Base-by-base conservation (phyloP, 2,113 vertebrate species). In the Montifringilla adamsi region DNA sequence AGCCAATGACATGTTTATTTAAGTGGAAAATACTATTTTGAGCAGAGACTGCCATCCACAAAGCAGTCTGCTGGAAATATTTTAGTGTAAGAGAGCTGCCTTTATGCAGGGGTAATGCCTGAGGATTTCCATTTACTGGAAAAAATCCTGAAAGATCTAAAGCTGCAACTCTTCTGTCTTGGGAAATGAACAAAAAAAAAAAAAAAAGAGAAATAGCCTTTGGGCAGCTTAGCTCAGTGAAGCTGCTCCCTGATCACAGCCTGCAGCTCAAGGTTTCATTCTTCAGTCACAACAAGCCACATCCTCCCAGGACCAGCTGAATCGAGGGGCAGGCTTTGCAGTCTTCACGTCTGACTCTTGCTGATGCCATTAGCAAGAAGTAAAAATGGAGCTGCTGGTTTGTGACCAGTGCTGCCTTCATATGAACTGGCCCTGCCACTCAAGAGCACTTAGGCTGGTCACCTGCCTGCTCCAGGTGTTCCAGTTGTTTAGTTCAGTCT, bases 201-300 rank as follows among this genome's bases (percentile, higher is more conserved):
- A 9, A 49, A 43, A 49, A 35, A 46, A 70, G 13, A 33, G 66
- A 83, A 86, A 84, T 64, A 83, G 66, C 90, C 78, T 84, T 78
- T 83, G 87, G 93, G 76, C 83, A 93, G 90, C 82, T 93, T 62
- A 92, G 70, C 76, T 94, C 27, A 6, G 52, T 53, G 66, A 44
- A 82, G 69, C 95, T 87, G 84, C 92, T 96, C 88, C 81, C 70
- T 70, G 66, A 76, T 93, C 94, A 50, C 67, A 81, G 88, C 68
- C 89, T 87, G 76, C 85, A 94, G 84, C 86, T 84, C 82, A 64
- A 39, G 74, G 83, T 66, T 92, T 75, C 70, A 37, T 95, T 92
- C 94, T 90, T 84, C 76, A 90, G 85, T 47, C 84, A 31, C 87
- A 82, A 24, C 78, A 90, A 96, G 82, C 82, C 90, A 77, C 72